These are phyloP conservation scores for Nephotettix cincticeps DNA, from an alignment of 1,140 invertebrate genomes.

Conservation along the genomic window DNA sequence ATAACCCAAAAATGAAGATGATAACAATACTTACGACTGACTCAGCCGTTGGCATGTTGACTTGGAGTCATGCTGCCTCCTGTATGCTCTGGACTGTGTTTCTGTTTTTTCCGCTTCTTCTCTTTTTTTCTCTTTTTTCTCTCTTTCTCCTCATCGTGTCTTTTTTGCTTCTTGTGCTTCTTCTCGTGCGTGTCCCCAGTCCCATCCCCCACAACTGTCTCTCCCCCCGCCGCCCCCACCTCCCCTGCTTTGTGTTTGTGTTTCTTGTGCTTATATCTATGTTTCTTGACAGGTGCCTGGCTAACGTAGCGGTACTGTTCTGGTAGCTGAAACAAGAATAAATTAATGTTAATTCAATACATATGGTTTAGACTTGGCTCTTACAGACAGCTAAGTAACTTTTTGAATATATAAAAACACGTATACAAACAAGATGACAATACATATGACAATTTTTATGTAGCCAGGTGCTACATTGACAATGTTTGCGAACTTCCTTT, in stretches of 20 bases:
- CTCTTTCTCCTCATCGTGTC: slow-evolving; percentile 92
- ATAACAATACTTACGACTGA: neutral
- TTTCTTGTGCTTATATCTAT: slow-evolving; percentile 94
- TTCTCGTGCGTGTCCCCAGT: slow-evolving; percentile 86
- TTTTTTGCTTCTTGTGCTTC: slow-evolving; percentile 94
- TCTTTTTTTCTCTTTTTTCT: slow-evolving; percentile 94
- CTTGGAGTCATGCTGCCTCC: slow-evolving; percentile 64
- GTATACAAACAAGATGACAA: too few relatives aligned
- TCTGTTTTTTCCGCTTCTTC: slow-evolving; percentile 92
- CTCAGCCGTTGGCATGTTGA: slow-evolving; percentile 58
- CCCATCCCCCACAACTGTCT: slow-evolving; percentile 52
- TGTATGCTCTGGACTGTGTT: slow-evolving; percentile 86
- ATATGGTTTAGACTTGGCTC: too few relatives aligned
- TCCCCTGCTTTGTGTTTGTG: slow-evolving; percentile 88
- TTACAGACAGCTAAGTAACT: too few relatives aligned
- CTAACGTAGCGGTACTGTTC: slow-evolving; percentile 94
- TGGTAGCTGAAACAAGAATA: slow-evolving; percentile 79
- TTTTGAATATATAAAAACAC: too few relatives aligned
- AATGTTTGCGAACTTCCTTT: too few relatives aligned
- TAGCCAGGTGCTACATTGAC: too few relatives aligned
- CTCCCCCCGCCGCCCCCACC: slow-evolving; percentile 40
- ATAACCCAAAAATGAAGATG: neutral
- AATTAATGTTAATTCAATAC: too few relatives aligned
- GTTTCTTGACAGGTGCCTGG: slow-evolving; percentile 87
- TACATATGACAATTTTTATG: too few relatives aligned